Conservation (phyloP, 1,140 invertebrate genomes). For the Metaphire vulgaris region DNA sequence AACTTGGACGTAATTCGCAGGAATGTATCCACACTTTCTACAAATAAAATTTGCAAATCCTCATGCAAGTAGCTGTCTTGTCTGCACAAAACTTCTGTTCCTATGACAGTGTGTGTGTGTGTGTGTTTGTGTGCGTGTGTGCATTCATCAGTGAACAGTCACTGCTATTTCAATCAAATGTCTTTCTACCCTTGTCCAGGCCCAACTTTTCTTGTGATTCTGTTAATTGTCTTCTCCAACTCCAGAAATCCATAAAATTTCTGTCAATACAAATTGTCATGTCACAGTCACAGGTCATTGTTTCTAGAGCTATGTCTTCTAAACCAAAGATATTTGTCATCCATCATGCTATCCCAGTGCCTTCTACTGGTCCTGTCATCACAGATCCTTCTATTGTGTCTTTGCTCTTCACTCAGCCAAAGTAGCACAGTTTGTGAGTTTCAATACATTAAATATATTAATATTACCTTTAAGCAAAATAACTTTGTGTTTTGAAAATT, state of each 20-base stretch:
- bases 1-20: constrained; percentile 91
- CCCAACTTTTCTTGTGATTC: not conserved
- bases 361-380: too few species aligned
- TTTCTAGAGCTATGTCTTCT: too few species aligned
- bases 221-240: too few species aligned
- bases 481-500: not conserved
- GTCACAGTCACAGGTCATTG: too few species aligned
- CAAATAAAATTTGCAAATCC: constrained; percentile 49
- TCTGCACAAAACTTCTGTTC: not conserved
- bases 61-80: not conserved
- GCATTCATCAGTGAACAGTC: too few species aligned
- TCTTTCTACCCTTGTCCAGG: not conserved
- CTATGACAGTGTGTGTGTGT: too few species aligned
- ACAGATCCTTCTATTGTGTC: too few species aligned
- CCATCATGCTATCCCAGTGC: too few species aligned
- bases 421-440: not conserved
- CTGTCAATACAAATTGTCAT: too few species aligned
- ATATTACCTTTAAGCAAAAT: not conserved
- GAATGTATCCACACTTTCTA: constrained; percentile 83
- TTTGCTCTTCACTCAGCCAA: not conserved
- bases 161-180: not conserved
- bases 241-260: too few species aligned
- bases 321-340: too few species aligned
- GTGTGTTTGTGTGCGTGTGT: too few species aligned
- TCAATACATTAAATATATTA: not conserved